Evolutionary conservation across 2,888 invertebrate genomes (phyloP), one percentile per base, ranked within the genome.

Genomic region (Drosophila mimetica): DNA sequence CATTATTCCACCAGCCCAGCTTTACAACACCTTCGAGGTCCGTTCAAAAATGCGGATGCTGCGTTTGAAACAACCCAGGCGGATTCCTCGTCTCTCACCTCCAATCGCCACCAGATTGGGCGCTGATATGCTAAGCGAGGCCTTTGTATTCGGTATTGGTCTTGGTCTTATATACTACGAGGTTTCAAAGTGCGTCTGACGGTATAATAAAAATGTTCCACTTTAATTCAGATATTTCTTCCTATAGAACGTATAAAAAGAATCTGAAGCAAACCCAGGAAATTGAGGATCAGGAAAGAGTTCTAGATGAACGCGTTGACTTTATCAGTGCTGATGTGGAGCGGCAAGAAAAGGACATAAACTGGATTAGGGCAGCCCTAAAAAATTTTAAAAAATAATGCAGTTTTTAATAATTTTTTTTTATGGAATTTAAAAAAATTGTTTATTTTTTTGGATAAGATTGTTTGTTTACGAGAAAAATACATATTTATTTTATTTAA

Each of bases 1-100:
- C 1, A 79, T 77, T 13, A 65, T 47, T 6, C 76, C 76, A 4
- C 66, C 78, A 7, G 86, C 77, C 4, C 86, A 86, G 50, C 25
- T 71, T 1, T 54, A 74, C 2, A 20, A 86, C 18, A 25, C n/a
- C 3, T 2, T 71, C 1, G 80, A 83, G 48, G 30, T 59, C 0
- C 67, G 86, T 28, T 64, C 46, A 6, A 86, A 79, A 52, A 44
- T 82, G 20, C 37, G 22, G 1, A 60, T 79, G 58, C 16, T 82
- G 6, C 47, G 16, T 5, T 6, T 82, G 18, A 74, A 72, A 0
- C 86, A 82, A 22, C 86, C 82, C 0, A 69, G 46, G 18, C n/a
- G 16, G 16, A 48, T 82, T 20, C 79, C 69, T 0, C 66, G 13
- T 1, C 25, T 82, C 0, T 16, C 69, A 7, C 39, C 55, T 2